phyloP scores from a whole-genome alignment of 1,140 invertebrate species.

The Sminthurides bifidus region DNA sequence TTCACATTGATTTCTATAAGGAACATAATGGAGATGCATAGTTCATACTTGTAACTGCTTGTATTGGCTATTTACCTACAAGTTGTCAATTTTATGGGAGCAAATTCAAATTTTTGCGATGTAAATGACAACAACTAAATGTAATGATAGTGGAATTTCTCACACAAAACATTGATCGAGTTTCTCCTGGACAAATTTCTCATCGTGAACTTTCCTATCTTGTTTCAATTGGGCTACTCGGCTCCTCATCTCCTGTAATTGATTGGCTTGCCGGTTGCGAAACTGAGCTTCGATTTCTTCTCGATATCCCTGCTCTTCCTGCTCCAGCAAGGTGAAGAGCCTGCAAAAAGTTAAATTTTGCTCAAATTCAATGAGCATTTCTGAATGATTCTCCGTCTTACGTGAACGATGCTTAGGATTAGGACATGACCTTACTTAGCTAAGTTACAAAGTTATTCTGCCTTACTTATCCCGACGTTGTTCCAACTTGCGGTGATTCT shows the following conservation, averaged over 20 bases:
- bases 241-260: slow-evolving; percentile 19
- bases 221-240: slow-evolving; percentile 11
- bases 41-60: too few species aligned
- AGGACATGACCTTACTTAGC: background rate
- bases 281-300: slow-evolving; percentile 11
- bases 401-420: background rate
- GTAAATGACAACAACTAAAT: too few species aligned
- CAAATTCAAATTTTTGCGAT: too few species aligned
- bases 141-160: background rate
- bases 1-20: slow-evolving; percentile 20
- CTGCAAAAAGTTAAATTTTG: slow-evolving; percentile 1
- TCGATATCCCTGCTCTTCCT: slow-evolving; percentile 11
- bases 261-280: slow-evolving; percentile 10
- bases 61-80: too few species aligned
- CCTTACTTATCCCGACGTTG: slow-evolving; percentile 14
- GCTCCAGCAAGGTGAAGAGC: slow-evolving; percentile 17
- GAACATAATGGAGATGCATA: background rate
- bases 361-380: background rate
- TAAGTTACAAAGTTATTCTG: background rate
- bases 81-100: too few species aligned
- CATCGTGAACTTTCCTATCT: slow-evolving; percentile 12
- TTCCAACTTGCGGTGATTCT: slow-evolving; percentile 17
- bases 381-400: background rate
- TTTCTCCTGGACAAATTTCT: slow-evolving; percentile 25
- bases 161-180: slow-evolving; percentile 22